These are phyloP conservation scores for Apomyelois bistriatella DNA, from an alignment of 2,888 invertebrate genomes.

Conservation along the genomic window DNA sequence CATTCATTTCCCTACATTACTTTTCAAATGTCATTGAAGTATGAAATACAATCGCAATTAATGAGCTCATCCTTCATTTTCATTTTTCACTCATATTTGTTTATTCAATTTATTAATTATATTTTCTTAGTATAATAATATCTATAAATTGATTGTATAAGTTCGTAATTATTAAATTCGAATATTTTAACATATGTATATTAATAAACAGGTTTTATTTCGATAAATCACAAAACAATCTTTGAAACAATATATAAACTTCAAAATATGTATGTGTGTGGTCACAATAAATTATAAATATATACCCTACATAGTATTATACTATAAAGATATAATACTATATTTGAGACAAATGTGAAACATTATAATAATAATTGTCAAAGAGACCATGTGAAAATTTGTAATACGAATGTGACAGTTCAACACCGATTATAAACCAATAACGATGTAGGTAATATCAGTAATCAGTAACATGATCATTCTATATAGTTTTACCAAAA, in stretches of 20 bases:
- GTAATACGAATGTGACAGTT: constrained; percentile 30
- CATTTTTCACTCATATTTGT: constrained; percentile 75
- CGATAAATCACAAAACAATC: constrained; percentile 68
- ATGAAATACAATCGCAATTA: constrained; percentile 77
- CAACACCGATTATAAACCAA: background rate
- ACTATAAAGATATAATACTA: constrained; percentile 44
- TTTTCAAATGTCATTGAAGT: constrained; percentile 77
- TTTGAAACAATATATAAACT: constrained; percentile 55
- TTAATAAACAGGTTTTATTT: constrained; percentile 80
- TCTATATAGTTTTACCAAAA: too few relatives aligned
- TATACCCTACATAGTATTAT: constrained; percentile 49
- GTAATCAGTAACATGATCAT: background rate
- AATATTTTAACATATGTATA: constrained; percentile 81
- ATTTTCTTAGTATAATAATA: constrained; percentile 81
- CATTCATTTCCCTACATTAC: constrained; percentile 76
- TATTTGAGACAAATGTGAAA: constrained; percentile 27
- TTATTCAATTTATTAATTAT: constrained; percentile 79
- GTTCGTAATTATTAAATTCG: constrained; percentile 81
- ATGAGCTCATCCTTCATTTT: constrained; percentile 70
- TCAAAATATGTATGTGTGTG: constrained; percentile 57
- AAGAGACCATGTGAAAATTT: constrained; percentile 33
- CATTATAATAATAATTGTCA: constrained; percentile 16
- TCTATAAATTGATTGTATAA: constrained; percentile 81
- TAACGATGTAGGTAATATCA: background rate
- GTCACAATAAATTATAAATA: constrained; percentile 53